Conservation (phyloP, 2,888 invertebrate genomes). For the Sphaerophoria rueppellii region DNA sequence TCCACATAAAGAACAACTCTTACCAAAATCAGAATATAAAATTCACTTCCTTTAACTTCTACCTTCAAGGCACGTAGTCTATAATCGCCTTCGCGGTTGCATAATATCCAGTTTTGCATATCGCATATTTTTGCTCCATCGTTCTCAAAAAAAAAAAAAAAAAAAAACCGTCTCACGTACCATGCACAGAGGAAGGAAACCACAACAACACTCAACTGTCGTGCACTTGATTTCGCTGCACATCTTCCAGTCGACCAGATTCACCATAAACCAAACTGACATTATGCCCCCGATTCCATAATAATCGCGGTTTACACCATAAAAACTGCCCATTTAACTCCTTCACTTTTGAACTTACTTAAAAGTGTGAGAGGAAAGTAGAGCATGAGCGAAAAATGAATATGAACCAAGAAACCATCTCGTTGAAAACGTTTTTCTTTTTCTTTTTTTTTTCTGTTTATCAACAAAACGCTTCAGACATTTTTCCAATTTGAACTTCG, state of each 20-base stretch:
- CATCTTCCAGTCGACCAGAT: constrained; percentile 32
- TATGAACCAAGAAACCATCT: constrained; percentile 20
- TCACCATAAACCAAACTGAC: constrained; percentile 61
- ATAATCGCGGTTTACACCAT: constrained; percentile 32
- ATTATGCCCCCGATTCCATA: constrained; percentile 57
- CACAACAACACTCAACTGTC: constrained; percentile 30
- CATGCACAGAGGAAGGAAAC: constrained; percentile 7
- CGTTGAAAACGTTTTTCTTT: constrained; percentile 8
- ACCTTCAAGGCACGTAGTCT: constrained; percentile 19
- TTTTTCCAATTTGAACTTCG: too few species aligned
- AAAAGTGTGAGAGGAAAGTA: constrained; percentile 22
- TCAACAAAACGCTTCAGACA: constrained; percentile 33
- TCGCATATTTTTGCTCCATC: constrained; percentile 38
- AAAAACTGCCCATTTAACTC: constrained; percentile 37
- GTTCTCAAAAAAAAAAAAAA: background rate
- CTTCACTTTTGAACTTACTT: constrained; percentile 34
- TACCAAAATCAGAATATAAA: constrained; percentile 1
- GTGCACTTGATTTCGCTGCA: constrained; percentile 61
- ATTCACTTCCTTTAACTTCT: constrained; percentile 8
- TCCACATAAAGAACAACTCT: too few species aligned
- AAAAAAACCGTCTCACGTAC: constrained; percentile 37
- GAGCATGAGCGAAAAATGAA: constrained; percentile 6
- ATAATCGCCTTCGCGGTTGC: constrained; percentile 52
- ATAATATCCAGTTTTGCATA: constrained; percentile 64
- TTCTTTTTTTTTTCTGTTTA: constrained; percentile 16